These are phyloP conservation scores for Mus pahari DNA, from an alignment of 2,113 vertebrate genomes.

Conservation along the genomic window DNA sequence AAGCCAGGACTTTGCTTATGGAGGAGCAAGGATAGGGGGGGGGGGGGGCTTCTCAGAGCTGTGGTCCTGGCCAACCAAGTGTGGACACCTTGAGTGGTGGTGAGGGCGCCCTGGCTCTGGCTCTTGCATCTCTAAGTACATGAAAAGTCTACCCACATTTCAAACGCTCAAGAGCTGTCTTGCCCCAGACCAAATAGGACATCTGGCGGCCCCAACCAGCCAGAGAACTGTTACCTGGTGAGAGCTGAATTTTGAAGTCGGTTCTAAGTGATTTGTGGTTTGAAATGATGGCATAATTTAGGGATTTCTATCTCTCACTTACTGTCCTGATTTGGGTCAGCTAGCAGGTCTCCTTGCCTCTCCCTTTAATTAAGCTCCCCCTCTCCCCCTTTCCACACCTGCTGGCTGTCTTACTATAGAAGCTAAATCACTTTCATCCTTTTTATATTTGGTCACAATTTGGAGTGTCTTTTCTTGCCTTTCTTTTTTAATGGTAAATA, in stretches of 20 bases:
- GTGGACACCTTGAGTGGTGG: not conserved
- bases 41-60: not conserved
- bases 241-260: not conserved
- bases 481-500: not conserved
- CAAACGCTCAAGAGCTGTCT: not conserved
- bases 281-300: constrained; percentile 19
- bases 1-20: not conserved
- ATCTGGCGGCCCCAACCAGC: not conserved
- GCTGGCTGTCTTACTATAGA: not conserved
- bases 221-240: not conserved
- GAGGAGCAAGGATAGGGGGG: not conserved
- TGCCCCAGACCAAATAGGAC: not conserved
- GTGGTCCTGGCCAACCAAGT: not conserved
- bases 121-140: not conserved
- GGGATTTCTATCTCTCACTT: not conserved
- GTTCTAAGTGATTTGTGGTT: not conserved
- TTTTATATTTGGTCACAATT: constrained; percentile 25
- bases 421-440: not conserved
- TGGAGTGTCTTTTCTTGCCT: not conserved
- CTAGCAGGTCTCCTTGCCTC: not conserved
- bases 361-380: not conserved
- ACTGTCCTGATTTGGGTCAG: too few species aligned
- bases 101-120: not conserved
- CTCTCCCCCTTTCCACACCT: not conserved
- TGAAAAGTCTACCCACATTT: not conserved